Conservation (phyloP, 2,797 vertebrate species). For the Melanotaenia boesemani region DNA sequence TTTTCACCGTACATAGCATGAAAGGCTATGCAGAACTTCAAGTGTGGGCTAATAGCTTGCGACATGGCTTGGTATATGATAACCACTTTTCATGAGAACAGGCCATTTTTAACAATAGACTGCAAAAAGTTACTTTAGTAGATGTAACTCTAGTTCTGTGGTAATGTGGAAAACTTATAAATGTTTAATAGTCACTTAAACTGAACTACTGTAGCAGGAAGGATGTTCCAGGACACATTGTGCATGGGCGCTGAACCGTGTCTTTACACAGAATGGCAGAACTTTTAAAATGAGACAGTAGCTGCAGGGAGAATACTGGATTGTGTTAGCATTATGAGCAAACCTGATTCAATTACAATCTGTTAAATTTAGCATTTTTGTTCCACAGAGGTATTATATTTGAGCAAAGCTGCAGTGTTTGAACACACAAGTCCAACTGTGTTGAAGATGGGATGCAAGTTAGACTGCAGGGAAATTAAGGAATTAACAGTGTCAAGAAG, state of each 20-base stretch:
- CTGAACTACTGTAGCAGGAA: neutral
- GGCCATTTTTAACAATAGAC: neutral
- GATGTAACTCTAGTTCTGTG: neutral
- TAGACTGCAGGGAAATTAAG: too few species aligned
- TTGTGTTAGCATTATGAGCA: slow-evolving; percentile 3
- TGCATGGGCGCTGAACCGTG: neutral
- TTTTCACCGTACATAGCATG: too few species aligned
- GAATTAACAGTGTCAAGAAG: too few species aligned
- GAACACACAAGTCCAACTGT: neutral
- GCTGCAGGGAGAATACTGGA: neutral
- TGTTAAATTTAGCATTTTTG: neutral
- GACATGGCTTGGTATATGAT: too few species aligned
- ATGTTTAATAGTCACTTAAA: neutral
- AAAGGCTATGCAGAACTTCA: too few species aligned
- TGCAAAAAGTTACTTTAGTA: neutral
- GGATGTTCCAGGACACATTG: neutral
- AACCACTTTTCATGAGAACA: neutral
- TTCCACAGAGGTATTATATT: neutral
- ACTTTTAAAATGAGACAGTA: neutral
- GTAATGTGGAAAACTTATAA: neutral
- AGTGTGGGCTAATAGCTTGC: too few species aligned
- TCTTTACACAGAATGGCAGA: neutral
- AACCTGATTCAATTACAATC: slow-evolving; percentile 1
- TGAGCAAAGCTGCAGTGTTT: neutral
- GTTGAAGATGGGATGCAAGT: too few species aligned